phyloP scores from a whole-genome alignment of 2,113 vertebrate species.

The Rhipidura dahli region DNA sequence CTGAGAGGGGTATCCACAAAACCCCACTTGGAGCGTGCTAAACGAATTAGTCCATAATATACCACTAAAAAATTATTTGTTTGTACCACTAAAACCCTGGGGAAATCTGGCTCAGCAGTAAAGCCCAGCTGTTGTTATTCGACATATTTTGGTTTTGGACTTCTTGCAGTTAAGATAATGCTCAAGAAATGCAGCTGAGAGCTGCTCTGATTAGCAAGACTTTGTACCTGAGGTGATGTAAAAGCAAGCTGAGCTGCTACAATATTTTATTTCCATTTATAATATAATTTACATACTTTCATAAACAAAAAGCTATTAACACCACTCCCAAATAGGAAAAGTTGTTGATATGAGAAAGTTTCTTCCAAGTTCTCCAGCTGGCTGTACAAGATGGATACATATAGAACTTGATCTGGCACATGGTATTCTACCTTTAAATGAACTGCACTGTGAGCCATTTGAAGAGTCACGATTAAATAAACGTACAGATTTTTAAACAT shows the following conservation, averaged over 20 bases:
- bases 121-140: constrained; percentile 42
- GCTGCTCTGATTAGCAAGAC: neutral
- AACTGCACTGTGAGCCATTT: neutral
- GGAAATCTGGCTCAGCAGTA: constrained; percentile 27
- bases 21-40: neutral
- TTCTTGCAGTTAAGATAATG: constrained; percentile 13
- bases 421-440: neutral
- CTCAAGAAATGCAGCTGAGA: constrained; percentile 14
- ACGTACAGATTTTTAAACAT: neutral
- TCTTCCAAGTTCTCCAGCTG: neutral
- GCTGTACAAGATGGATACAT: neutral
- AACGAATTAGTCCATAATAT: neutral
- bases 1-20: neutral
- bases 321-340: neutral
- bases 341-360: neutral
- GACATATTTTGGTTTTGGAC: neutral
- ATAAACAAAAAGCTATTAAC: neutral
- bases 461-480: neutral
- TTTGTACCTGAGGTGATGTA: constrained; percentile 21
- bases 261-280: neutral
- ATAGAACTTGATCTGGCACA: neutral
- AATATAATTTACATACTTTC: neutral
- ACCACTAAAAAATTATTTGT: constrained; percentile 54
- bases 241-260: constrained; percentile 1
- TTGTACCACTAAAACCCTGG: constrained; percentile 7